Percentiles rank a stretch among this genome's conserved stretches.
Evolutionary conservation across 2,888 invertebrate genomes (phyloP).

Genomic region (Spodoptera picta): DNA sequence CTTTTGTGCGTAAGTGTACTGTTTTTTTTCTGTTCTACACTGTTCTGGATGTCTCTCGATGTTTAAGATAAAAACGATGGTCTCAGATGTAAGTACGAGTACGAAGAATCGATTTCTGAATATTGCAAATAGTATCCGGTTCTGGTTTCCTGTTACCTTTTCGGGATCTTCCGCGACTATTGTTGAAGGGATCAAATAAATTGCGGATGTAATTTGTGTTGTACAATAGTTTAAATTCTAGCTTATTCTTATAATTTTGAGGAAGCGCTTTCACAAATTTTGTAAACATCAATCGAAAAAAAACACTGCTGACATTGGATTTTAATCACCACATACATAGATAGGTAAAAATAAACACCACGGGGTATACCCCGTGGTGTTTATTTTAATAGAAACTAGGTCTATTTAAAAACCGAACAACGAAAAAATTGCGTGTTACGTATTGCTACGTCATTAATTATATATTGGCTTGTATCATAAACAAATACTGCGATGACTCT

Average conservation of each 20-base stretch:
- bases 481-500: too few species aligned
- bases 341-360: too few species aligned
- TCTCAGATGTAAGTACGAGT: conserved; percentile 20
- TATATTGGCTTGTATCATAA: too few species aligned
- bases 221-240: conserved; percentile 13
- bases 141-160: conserved; percentile 62
- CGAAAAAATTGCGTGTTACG: too few species aligned
- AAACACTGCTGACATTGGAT: too few species aligned
- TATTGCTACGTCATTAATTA: too few species aligned
- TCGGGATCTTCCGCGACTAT: conserved; percentile 37
- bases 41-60: conserved; percentile 55
- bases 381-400: too few species aligned
- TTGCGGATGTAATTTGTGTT: conserved; percentile 23
- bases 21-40: conserved; percentile 62
- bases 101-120: conserved; percentile 74
- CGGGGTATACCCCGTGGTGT: too few species aligned
- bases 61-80: conserved; percentile 62
- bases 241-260: conserved; percentile 5
- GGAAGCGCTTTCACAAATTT: neutral
- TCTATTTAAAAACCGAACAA: too few species aligned
- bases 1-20: conserved; percentile 67
- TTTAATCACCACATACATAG: too few species aligned
- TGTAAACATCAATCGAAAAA: neutral
- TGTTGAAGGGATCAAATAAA: conserved; percentile 22
- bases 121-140: conserved; percentile 75